Evolutionary conservation across 1,140 invertebrate species (phyloP).

Genomic region (Pseudomyrmex sp.): DNA sequence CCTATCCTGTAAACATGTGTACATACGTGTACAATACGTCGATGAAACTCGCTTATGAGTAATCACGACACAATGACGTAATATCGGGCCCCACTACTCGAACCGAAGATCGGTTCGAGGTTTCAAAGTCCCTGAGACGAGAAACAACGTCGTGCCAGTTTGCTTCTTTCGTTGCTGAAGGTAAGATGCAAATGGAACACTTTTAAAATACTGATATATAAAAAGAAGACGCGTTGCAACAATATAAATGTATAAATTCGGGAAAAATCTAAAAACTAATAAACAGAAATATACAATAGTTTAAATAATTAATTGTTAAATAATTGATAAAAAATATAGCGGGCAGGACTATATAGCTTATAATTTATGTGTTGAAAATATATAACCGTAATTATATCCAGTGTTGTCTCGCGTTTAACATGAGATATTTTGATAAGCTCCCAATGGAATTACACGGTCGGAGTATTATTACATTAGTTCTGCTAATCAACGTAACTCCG

Average conservation of each 20-base stretch:
- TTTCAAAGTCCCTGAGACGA: slow-evolving; percentile 74
- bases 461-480: not conserved
- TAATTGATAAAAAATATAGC: not conserved
- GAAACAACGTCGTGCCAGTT: slow-evolving; percentile 72
- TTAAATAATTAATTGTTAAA: not conserved
- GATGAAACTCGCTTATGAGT: slow-evolving; percentile 36
- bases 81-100: slow-evolving; percentile 69
- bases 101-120: slow-evolving; percentile 60
- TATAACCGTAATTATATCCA: not conserved
- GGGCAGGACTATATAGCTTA: not conserved
- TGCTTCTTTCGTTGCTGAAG: slow-evolving; percentile 72
- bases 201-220: not conserved
- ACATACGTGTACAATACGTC: not conserved
- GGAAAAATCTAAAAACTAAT: not conserved
- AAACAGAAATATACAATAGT: not conserved
- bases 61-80: slow-evolving; percentile 68
- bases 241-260: too few species aligned
- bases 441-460: not conserved
- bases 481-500: not conserved
- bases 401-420: not conserved
- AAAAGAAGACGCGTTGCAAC: not conserved
- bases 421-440: not conserved
- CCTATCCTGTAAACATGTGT: not conserved
- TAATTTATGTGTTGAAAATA: too few species aligned
- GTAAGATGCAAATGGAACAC: slow-evolving; percentile 68